These are phyloP conservation scores for Lytechinus pictus DNA, from an alignment of 35 echinoderm and acorn worm genomes.

Conservation along the genomic window DNA sequence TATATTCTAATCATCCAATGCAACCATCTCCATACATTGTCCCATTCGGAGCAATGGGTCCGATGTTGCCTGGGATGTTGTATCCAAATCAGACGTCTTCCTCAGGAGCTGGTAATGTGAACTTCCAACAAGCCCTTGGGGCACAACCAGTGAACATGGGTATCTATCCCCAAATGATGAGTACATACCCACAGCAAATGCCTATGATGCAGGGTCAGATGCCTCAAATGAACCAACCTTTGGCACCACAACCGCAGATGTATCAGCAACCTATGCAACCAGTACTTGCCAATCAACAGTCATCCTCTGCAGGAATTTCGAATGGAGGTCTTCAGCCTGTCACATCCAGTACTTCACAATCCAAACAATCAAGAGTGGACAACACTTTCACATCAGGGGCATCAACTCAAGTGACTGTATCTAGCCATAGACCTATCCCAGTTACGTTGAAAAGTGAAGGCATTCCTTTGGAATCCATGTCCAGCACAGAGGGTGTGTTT, in stretches of 20 bases:
- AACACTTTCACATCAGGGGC: not conserved
- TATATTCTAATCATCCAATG: slow-evolving; percentile 5
- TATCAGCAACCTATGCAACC: not conserved
- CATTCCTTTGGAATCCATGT: not conserved
- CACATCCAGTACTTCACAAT: not conserved
- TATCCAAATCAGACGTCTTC: slow-evolving; percentile 10
- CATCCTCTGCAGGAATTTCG: not conserved
- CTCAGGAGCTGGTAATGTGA: not conserved
- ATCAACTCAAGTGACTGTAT: not conserved
- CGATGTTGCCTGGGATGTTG: not conserved
- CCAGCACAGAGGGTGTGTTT: not conserved
- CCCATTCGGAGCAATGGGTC: not conserved
- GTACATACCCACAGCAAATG: not conserved
- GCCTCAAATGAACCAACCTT: not conserved
- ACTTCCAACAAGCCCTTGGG: not conserved
- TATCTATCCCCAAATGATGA: not conserved
- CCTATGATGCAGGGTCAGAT: not conserved
- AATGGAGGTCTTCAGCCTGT: not conserved
- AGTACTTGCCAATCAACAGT: not conserved
- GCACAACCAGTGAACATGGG: not conserved
- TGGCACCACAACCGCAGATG: not conserved
- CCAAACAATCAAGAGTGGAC: not conserved
- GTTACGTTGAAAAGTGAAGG: not conserved
- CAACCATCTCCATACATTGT: not conserved
- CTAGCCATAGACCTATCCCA: not conserved